Evolutionary conservation across 92 coral and sea anemone genomes (phyloP).

Genomic region (Epizoanthus fatuus): DNA sequence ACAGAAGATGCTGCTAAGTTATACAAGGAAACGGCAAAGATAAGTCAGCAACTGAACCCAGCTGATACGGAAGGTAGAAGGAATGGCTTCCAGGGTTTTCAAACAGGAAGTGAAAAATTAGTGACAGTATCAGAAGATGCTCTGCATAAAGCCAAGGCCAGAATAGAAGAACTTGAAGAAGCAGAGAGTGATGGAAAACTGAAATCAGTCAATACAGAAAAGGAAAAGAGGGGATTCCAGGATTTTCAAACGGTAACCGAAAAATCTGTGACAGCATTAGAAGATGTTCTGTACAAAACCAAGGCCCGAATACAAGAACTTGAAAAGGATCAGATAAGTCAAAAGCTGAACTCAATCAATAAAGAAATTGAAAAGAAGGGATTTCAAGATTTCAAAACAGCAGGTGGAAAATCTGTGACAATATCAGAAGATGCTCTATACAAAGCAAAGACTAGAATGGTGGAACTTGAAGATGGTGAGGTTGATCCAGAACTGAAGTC

Average conservation of each 20-base stretch:
- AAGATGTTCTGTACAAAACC: constrained; percentile 63
- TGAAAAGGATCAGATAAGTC: background rate
- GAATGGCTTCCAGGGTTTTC: constrained; percentile 54
- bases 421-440: constrained; percentile 21
- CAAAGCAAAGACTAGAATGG: constrained; percentile 1
- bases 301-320: constrained; percentile 10
- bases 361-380: background rate
- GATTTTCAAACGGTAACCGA: constrained; percentile 28
- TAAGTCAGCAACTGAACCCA: constrained; percentile 28
- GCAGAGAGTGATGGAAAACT: background rate
- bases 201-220: background rate
- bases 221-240: background rate
- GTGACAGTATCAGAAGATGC: constrained; percentile 80
- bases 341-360: background rate
- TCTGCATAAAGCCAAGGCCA: constrained; percentile 59
- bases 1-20: constrained; percentile 39
- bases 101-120: constrained; percentile 75
- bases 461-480: background rate
- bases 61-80: constrained; percentile 29
- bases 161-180: background rate
- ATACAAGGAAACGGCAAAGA: constrained; percentile 42
- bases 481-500: no score
- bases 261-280: constrained; percentile 12
- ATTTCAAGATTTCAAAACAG: constrained; percentile 53
- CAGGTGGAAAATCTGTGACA: constrained; percentile 33